A percentile compares a stretch with the other conserved stretches of the same genome.
These are phyloP conservation scores for Diaprepes abbreviatus DNA, from an alignment of 2,888 invertebrate species.

Conservation along the genomic window DNA sequence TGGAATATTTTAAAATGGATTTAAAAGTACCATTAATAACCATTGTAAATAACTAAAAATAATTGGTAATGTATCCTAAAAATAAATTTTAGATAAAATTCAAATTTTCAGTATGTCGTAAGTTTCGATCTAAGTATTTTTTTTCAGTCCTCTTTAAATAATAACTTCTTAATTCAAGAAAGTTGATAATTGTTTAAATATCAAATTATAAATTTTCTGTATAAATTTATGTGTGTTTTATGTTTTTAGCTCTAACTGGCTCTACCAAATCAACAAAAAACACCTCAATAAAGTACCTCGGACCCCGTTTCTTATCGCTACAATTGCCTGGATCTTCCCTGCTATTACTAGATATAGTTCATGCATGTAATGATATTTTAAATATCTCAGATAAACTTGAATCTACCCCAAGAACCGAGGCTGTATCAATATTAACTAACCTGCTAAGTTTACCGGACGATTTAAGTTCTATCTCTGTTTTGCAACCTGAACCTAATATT, in stretches of 20 bases:
- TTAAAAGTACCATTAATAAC: no score
- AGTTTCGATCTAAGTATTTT: no score
- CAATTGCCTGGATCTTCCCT: conserved; percentile 91
- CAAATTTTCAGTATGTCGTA: no score
- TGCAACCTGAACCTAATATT: conserved; percentile 73
- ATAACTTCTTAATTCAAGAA: no score
- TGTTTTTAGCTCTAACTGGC: conserved; percentile 72
- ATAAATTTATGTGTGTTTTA: no score
- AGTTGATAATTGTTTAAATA: neutral
- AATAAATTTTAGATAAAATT: no score
- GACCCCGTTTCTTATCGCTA: conserved; percentile 87
- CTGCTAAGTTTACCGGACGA: conserved; percentile 85
- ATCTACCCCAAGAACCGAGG: conserved; percentile 85
- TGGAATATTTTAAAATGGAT: no score
- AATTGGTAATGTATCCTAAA: no score
- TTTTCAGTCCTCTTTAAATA: no score
- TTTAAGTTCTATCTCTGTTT: conserved; percentile 70
- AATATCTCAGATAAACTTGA: conserved; percentile 83
- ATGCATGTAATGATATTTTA: conserved; percentile 89
- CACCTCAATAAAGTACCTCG: conserved; percentile 82
- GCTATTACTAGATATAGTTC: conserved; percentile 88
- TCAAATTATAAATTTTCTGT: neutral
- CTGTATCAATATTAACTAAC: conserved; percentile 90
- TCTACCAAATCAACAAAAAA: conserved; percentile 83
- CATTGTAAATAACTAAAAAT: no score